A percentile compares a stretch with the other conserved stretches of the same genome.
Evolutionary conservation across 2,113 vertebrate genomes (phyloP).

Genomic region (Eidolon helvum): DNA sequence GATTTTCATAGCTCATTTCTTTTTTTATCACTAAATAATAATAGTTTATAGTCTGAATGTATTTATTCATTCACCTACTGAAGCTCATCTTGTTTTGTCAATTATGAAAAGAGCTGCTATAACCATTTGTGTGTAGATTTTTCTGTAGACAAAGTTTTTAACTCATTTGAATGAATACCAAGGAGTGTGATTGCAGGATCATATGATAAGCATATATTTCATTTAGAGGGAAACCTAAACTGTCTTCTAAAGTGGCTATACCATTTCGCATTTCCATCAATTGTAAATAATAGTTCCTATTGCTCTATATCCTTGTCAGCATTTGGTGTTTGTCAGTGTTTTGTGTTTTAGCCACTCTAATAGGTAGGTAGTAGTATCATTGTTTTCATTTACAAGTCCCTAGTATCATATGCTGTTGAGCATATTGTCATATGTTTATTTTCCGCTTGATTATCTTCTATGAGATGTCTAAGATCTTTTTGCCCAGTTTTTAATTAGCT

Average conservation of each 20-base stretch:
- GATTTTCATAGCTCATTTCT: not conserved
- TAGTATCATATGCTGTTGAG: not conserved
- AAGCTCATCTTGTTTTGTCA: not conserved
- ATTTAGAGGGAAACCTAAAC: not conserved
- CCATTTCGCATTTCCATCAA: not conserved
- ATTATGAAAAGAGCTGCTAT: not conserved
- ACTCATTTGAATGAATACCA: not conserved
- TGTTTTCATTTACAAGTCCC: not conserved
- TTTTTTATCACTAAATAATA: not conserved
- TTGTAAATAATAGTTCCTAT: not conserved
- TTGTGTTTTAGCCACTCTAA: not conserved
- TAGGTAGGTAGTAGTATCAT: not conserved
- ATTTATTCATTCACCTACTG: not conserved
- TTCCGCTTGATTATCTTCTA: not conserved
- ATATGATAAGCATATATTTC: not conserved
- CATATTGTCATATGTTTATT: not conserved
- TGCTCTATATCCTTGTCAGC: not conserved
- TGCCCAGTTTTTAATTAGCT: not conserved
- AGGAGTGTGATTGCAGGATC: not conserved
- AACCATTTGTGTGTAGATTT: not conserved
- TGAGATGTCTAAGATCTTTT: not conserved
- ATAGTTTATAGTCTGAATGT: not conserved
- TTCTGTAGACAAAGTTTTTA: not conserved
- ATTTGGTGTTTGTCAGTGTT: not conserved
- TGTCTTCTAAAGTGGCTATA: not conserved